phyloP scores from a whole-genome alignment of 2,113 vertebrate genomes.

The Peucedramus taeniatus region DNA sequence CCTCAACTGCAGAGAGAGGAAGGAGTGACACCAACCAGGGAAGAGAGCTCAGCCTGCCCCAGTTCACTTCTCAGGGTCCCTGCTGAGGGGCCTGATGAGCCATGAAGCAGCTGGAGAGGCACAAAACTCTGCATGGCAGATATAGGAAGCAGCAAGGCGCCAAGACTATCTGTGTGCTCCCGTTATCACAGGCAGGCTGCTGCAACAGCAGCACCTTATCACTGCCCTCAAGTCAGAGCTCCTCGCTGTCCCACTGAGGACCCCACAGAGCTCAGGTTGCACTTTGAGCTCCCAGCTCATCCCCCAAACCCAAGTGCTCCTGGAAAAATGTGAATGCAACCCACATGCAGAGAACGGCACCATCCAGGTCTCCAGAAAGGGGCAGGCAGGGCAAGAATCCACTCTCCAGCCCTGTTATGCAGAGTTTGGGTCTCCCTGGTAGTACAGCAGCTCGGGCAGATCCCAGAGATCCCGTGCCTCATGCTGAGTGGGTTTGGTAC shows the following conservation, averaged over 20 bases:
- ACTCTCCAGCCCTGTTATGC: not conserved
- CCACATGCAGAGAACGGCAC: fast-evolving
- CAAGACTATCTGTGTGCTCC: not conserved
- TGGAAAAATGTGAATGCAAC: not conserved
- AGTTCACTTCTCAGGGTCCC: not conserved
- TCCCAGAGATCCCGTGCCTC: not conserved
- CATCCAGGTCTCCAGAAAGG: not conserved
- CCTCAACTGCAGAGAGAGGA: not conserved
- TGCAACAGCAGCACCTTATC: not conserved
- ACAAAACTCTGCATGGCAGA: not conserved
- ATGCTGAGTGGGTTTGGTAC: not conserved
- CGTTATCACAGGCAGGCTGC: fast-evolving
- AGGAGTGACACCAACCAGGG: not conserved
- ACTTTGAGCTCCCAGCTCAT: not conserved
- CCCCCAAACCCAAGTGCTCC: not conserved
- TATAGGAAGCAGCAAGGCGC: fast-evolving
- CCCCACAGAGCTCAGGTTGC: not conserved
- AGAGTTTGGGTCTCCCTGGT: not conserved
- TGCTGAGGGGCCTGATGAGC: not conserved
- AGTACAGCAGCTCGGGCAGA: not conserved
- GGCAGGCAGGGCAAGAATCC: not conserved
- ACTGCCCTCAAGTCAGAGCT: not conserved
- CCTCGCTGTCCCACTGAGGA: not conserved
- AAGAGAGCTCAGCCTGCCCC: not conserved
- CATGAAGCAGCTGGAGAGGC: not conserved